Conservation (phyloP, 2,113 vertebrate species). For the Etheostoma cragini region DNA sequence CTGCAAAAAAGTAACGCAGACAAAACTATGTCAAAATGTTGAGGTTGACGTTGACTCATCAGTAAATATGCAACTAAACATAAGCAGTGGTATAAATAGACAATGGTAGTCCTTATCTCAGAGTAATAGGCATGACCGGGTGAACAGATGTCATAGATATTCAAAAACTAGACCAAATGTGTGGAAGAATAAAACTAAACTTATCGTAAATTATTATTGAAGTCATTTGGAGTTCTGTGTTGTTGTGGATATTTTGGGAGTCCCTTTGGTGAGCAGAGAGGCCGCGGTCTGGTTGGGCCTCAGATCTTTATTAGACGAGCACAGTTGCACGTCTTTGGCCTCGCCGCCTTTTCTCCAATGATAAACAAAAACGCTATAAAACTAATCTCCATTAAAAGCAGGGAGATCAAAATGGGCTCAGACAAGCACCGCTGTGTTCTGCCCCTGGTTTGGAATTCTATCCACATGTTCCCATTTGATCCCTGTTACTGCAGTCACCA, state of each 20-base stretch:
- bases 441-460: conserved; percentile 65
- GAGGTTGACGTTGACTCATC: neutral
- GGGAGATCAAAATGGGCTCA: conserved; percentile 44
- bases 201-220: neutral
- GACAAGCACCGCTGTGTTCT: conserved; percentile 54
- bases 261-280: neutral
- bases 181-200: conserved; percentile 14
- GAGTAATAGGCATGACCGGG: neutral
- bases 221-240: neutral
- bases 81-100: neutral
- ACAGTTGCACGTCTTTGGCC: conserved; percentile 28
- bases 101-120: neutral
- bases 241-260: conserved; percentile 11
- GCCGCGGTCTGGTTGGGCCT: conserved; percentile 4
- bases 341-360: conserved; percentile 28
- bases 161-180: neutral
- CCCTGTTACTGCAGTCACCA: conserved; percentile 69
- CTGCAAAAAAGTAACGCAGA: neutral
- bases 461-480: conserved; percentile 77
- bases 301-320: conserved; percentile 26
- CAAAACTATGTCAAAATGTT: neutral
- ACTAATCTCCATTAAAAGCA: conserved; percentile 51
- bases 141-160: neutral
- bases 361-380: conserved; percentile 61
- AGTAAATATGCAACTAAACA: neutral